Conservation (phyloP, 1,140 invertebrate genomes). For the Idris sp. region DNA sequence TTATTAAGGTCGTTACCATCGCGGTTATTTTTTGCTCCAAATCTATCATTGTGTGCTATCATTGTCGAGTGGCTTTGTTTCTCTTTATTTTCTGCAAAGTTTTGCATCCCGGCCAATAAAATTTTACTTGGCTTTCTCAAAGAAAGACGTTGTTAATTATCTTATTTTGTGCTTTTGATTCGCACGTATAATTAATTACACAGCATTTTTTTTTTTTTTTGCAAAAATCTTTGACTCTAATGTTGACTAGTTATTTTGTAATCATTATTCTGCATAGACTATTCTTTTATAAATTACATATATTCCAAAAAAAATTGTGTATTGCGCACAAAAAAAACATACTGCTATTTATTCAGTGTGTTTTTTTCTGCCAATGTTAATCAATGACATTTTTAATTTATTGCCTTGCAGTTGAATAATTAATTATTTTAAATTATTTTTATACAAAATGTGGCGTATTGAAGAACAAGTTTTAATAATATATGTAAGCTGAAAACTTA, state of each 20-base stretch:
- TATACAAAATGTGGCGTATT: too few species aligned
- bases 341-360: too few species aligned
- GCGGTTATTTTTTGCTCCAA: constrained; percentile 16
- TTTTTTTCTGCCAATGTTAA: too few species aligned
- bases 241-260: too few species aligned
- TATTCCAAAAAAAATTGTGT: too few species aligned
- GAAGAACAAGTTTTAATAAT: too few species aligned
- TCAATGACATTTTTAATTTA: too few species aligned
- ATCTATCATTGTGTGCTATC: constrained; percentile 9
- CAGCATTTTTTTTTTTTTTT: neutral
- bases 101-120: constrained; percentile 3
- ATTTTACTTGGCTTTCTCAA: neutral
- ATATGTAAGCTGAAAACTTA: too few species aligned
- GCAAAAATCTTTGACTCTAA: neutral
- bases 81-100: constrained; percentile 5
- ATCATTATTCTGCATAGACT: neutral
- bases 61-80: constrained; percentile 1
- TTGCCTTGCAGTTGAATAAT: too few species aligned
- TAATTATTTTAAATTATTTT: too few species aligned
- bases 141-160: neutral
- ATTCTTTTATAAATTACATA: too few species aligned
- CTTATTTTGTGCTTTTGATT: neutral
- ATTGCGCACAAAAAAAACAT: too few species aligned
- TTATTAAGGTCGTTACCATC: constrained; percentile 18
- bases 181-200: neutral